phyloP scores from a whole-genome alignment of 2,888 invertebrate species.

The Caenorhabditis panamensis region DNA sequence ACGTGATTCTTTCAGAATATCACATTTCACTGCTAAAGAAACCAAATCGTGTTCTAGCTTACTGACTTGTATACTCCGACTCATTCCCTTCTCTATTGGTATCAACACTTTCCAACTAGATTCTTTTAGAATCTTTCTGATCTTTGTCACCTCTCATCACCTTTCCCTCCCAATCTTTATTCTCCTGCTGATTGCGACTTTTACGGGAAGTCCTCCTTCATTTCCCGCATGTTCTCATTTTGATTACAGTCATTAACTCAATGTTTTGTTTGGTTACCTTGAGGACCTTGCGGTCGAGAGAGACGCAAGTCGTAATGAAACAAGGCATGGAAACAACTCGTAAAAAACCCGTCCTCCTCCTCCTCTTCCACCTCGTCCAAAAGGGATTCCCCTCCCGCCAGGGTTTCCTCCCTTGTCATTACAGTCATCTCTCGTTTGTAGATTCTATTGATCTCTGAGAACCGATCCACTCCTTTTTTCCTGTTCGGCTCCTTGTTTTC shows the following conservation, averaged over 20 bases:
- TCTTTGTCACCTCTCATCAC: not conserved
- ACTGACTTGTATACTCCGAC: too few species aligned
- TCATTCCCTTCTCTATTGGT: too few species aligned
- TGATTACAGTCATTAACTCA: constrained; percentile 48
- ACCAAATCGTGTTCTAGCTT: too few species aligned
- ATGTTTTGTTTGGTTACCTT: constrained; percentile 44
- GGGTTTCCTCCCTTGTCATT: constrained; percentile 17
- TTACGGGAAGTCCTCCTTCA: not conserved
- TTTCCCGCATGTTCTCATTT: constrained; percentile 28
- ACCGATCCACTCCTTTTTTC: not conserved
- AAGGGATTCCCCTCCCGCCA: constrained; percentile 34
- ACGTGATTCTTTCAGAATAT: too few species aligned
- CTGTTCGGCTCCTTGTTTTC: constrained; percentile 16
- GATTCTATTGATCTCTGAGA: not conserved
- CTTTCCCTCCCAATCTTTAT: not conserved
- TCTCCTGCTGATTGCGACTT: not conserved
- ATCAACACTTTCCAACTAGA: too few species aligned
- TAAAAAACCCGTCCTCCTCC: constrained; percentile 50
- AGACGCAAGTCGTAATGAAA: constrained; percentile 36
- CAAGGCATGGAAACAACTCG: constrained; percentile 51
- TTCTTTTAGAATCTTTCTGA: constrained; percentile 4
- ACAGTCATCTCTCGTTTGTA: constrained; percentile 12
- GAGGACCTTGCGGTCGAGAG: constrained; percentile 49
- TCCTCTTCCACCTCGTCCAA: constrained; percentile 10
- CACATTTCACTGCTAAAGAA: too few species aligned